A percentile compares a stretch with the other conserved stretches of the same genome.
phyloP scores from a whole-genome alignment of 1,140 invertebrate species.

The Procambarus clarkii region DNA sequence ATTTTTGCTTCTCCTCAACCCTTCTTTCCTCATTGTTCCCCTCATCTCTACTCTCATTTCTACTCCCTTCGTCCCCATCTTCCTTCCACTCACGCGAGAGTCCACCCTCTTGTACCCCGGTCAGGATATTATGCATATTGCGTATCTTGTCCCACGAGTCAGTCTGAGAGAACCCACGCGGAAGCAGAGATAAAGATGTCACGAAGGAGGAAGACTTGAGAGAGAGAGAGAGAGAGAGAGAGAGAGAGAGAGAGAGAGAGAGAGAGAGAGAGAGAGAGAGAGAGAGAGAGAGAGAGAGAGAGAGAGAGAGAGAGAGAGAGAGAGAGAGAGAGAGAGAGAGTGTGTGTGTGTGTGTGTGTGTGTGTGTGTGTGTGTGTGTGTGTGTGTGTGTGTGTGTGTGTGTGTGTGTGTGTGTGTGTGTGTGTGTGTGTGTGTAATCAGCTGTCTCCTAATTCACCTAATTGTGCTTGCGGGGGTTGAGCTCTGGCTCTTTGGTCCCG shows the following conservation, averaged over 20 bases:
- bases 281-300: conserved; percentile 2
- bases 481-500: no score
- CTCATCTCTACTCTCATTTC: neutral
- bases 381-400: no score
- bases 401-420: no score
- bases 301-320: conserved; percentile 2
- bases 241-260: neutral
- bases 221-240: no score
- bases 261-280: conserved; percentile 4
- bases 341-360: no score
- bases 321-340: neutral
- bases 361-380: no score
- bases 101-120: neutral
- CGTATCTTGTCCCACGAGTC: neutral
- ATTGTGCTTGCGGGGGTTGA: no score
- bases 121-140: neutral
- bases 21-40: neutral
- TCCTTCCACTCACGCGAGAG: neutral
- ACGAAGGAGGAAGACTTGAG: neutral
- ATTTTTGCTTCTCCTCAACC: neutral
- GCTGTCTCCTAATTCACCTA: no score
- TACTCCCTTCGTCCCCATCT: neutral
- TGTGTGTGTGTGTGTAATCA: no score
- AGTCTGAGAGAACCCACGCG: neutral
- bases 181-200: neutral